Base-by-base conservation (phyloP, 2,888 invertebrate species). In the Germaria angustata region DNA sequence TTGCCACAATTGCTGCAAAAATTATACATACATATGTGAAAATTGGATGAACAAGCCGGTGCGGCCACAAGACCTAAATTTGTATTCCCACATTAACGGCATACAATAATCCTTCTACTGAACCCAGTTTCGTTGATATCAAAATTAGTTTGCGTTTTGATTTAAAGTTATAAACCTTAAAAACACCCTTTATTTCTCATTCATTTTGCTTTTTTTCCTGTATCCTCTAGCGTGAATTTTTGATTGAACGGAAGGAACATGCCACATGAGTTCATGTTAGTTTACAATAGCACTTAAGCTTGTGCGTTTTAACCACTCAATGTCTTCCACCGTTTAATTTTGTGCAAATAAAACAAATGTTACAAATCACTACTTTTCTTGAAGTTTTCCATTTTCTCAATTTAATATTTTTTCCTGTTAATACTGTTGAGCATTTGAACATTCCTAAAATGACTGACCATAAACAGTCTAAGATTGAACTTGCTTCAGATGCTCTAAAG, bases 311-410 rank as follows among this genome's bases (percentile, higher is more conserved):
- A 32, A 20, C 36, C 41, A 11, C 11, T 61, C 3, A 51, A 53
- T 51, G 59, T 32, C 59, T 73, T 20, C n/a, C 66, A 34, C 51
- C 72, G 53, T 20, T 73, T 46, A n/a, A 80, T 80, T 68, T 75
- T 13, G 17, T 80, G 53, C 41, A 32, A 55, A 71, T 34, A 71
- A 39, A 53, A 53, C 9, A 17, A 32, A 65, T n/a, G 57, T 71
- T 57, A 36, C 9, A 51, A 24, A 69, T 53, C 32, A 69, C n/a
- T 51, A 28, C 17, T 11, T 1, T n/a, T 28, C 4, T 28, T 28
- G 6, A 22, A 65, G 9, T 59, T 32, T 7, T 36, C 61, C 53
- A 17, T 57, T 41, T 61, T 51, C 34, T 61, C n/a, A 24, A 17
- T 63, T 55, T 71, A 17, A 36, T 20, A 46, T 13, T n/a, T 51